Conservation (phyloP, 2,888 invertebrate genomes). For the Leptura quadrifasciata region DNA sequence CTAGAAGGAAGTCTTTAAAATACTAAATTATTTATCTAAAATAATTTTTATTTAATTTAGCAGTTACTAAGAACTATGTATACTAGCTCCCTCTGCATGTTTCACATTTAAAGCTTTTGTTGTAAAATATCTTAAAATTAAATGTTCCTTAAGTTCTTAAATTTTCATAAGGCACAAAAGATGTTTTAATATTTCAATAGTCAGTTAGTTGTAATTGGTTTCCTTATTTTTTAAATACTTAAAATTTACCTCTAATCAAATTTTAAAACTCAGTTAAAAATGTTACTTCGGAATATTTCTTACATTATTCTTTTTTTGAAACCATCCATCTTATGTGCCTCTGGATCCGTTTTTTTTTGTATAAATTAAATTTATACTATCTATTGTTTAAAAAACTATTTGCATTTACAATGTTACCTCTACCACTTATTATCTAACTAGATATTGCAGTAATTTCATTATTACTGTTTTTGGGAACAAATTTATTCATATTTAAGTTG, state of each 20-base stretch:
- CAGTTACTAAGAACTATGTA: not conserved
- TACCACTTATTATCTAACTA: no score
- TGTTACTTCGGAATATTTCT: not conserved
- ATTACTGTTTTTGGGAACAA: no score
- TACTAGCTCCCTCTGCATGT: not conserved
- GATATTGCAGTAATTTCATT: no score
- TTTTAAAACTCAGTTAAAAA: no score
- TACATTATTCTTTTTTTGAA: not conserved
- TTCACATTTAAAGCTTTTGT: not conserved
- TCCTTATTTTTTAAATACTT: not conserved
- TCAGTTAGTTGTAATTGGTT: not conserved
- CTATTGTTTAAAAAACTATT: no score
- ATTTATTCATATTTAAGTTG: no score
- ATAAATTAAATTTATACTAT: not conserved
- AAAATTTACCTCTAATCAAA: not conserved
- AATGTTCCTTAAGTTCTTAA: not conserved
- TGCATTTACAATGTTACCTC: no score
- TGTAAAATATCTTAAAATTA: not conserved
- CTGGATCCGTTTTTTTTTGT: not conserved
- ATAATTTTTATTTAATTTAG: not conserved
- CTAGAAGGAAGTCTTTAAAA: not conserved
- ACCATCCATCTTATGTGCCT: constrained; percentile 1
- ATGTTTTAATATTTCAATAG: not conserved
- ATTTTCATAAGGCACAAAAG: not conserved
- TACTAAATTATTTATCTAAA: not conserved